phyloP scores from a whole-genome alignment of 2,113 vertebrate species.

The Muntiacus reevesi region DNA sequence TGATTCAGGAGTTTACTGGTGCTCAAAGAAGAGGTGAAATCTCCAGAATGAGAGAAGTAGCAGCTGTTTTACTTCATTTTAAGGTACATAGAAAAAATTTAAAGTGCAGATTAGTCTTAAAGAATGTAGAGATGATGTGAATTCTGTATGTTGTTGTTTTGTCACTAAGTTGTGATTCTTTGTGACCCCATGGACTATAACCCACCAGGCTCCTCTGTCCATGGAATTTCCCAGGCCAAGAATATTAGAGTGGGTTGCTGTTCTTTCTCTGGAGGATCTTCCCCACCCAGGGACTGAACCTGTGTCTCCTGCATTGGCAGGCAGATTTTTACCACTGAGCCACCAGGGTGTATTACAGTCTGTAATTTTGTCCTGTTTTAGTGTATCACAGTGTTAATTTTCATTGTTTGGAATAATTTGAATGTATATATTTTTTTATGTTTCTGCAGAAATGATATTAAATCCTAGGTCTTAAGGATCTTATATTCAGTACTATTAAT shows the following conservation, averaged over 20 bases:
- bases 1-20: conserved; percentile 98
- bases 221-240: background rate
- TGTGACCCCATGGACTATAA: background rate
- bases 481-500: conserved; percentile 31
- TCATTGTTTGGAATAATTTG: conserved; percentile 26
- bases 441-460: background rate
- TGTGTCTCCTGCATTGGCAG: background rate
- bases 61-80: conserved; percentile 97
- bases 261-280: background rate
- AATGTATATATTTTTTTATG: background rate
- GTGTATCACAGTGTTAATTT: background rate
- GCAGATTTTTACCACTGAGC: background rate
- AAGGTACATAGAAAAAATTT: conserved; percentile 86
- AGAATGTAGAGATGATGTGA: background rate
- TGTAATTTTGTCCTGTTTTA: background rate
- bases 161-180: background rate
- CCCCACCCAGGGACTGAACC: background rate
- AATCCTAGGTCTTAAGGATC: conserved; percentile 8
- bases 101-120: conserved; percentile 10
- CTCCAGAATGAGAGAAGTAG: conserved; percentile 97
- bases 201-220: background rate
- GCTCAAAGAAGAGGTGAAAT: conserved; percentile 95
- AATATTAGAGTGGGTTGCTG: background rate
- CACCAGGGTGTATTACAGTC: background rate
- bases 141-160: background rate